Evolutionary conservation across 2,113 vertebrate genomes (phyloP), one percentile per base, ranked within the genome.

Genomic region (Seriola dumerili): DNA sequence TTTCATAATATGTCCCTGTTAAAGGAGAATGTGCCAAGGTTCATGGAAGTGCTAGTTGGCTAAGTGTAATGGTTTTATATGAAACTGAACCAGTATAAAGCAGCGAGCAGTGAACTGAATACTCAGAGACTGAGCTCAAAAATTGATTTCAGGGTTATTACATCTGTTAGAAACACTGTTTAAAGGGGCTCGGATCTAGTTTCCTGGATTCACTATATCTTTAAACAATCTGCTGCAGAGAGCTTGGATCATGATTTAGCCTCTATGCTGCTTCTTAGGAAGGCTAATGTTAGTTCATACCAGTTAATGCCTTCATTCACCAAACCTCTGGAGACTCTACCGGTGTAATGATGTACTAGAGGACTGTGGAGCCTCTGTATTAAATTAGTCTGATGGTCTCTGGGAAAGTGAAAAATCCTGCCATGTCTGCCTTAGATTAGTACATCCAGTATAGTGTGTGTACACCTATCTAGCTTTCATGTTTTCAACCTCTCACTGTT

Each of bases 281-380:
- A 72, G 36, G 79, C 73, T 66, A 85, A 90, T 78, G 40, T 59
- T 66, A 11, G 73, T 80, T 90, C 73, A 84, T 68, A 13, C 29
- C 34, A 78, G 76, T 89, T 88, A 93, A 89, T 89, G 69, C 81
- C 75, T 73, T 84, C 74, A 76, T 88, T 80, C 80, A 65, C 61
- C 65, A 65, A 81, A 72, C 21, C 86, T 78, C 89, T 61, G 14
- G 79, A 90, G 86, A 85, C 71, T 17, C 1, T 9, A 59, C 23
- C 14, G 21, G 44, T 86, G 81, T 85, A 83, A 88, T 68, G 81
- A 85, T 88, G 78, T 86, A 78, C 70, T 48, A 1, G 50, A 85
- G 78, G 40, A 84, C 63, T 55, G 65, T 67, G 77, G 66, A 85
- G 83, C 73, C 64, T 81, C 58, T 80, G 66, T 73, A 73, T 92